These are phyloP conservation scores for Tetramorium parvispinum DNA, from an alignment of 1,140 invertebrate species.

Conservation along the genomic window DNA sequence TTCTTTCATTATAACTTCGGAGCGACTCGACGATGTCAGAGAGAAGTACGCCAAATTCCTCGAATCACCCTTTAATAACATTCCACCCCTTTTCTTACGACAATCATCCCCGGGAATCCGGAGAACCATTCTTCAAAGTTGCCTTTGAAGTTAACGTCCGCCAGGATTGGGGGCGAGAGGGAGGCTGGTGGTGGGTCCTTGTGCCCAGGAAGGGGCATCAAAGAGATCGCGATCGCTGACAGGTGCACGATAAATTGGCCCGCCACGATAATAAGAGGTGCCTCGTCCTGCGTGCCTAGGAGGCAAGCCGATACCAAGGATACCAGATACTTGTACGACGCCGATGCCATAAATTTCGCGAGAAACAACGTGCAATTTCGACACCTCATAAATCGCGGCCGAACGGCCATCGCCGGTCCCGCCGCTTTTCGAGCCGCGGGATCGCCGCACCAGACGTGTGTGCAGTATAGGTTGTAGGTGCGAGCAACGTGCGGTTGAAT, in stretches of 20 bases:
- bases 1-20: constrained; percentile 69
- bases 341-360: constrained; percentile 68
- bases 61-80: constrained; percentile 72
- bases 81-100: constrained; percentile 73
- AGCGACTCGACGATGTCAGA: constrained; percentile 45
- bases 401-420: constrained; percentile 14
- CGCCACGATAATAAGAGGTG: constrained; percentile 71
- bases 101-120: constrained; percentile 62
- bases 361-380: constrained; percentile 78
- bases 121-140: constrained; percentile 64
- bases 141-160: constrained; percentile 71
- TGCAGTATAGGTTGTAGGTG: not conserved
- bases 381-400: constrained; percentile 76
- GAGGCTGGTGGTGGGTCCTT: constrained; percentile 38
- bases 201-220: constrained; percentile 53
- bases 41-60: constrained; percentile 55
- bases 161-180: not conserved
- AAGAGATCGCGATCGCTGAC: constrained; percentile 75
- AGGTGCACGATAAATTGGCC: constrained; percentile 74
- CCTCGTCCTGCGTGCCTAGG: constrained; percentile 55
- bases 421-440: constrained; percentile 30
- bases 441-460: constrained; percentile 1
- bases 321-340: constrained; percentile 59
- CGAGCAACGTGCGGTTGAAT: constrained; percentile 28
- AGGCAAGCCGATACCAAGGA: constrained; percentile 62